Evolutionary conservation across 1,140 invertebrate genomes (phyloP), one percentile per base, ranked within the genome.

Genomic region (Drosophila littoralis): DNA sequence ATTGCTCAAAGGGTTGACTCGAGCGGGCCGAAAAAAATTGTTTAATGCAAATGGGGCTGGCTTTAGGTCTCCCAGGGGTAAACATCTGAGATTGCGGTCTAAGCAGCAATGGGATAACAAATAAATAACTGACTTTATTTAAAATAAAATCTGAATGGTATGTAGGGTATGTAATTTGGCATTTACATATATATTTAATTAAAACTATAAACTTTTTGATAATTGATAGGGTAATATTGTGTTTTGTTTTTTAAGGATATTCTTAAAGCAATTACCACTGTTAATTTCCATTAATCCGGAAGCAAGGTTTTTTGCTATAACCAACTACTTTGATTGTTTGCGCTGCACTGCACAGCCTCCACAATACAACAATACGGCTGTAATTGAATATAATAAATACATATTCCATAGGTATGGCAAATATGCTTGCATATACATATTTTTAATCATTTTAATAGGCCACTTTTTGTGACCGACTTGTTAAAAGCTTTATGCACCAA

Each of bases 361-460:
- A 48, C 43, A 55, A 10, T 33, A 40, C 17, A 40, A 50, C 7
- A 50, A 58, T 36, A 45, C 36, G 38, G 43, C 32, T n/a, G 36
- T 51, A 35, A 58, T 35, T 46, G 35, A 38, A 15, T 28, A 43
- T 54, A 45, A 38, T 43, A 48, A 4, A 33, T 28, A 59, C 15
- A 33, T 9, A 33, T 13, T 7, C 6, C 42, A 45, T 15, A 28
- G 42, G 42, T 15, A 45, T 45, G 13, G 38, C 13, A 8, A 2
- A 9, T 35, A 36, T 12, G 33, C 46, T 32, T 8, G 32, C n/a
- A 57, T 17, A 15, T 40, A 42, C 15, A 42, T 32, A 71, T 68
- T 81, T 84, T 82, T 79, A 86, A 88, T 88, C 79, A 86, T 77
- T 74, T 88, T 88, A 86, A 86, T 88, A 88, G 77, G 68, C 68